These are phyloP conservation scores for Carollia perspicillata DNA, from an alignment of 2,113 vertebrate species.

Conservation along the genomic window DNA sequence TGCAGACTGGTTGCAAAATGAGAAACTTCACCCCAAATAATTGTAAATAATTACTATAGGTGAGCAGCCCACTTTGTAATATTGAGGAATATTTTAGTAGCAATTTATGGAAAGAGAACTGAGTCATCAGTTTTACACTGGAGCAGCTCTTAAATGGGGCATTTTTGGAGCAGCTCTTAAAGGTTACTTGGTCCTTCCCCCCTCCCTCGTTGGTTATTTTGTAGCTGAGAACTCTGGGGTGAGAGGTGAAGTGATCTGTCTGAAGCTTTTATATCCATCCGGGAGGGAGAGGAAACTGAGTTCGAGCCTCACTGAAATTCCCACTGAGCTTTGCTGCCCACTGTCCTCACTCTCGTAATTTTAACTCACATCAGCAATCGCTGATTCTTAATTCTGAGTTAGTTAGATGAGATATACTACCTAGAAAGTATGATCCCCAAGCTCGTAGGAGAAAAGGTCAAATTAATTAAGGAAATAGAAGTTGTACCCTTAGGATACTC, in stretches of 20 bases:
- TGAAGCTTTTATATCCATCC: background rate
- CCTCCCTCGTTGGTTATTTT: background rate
- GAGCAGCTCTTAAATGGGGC: background rate
- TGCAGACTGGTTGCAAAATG: background rate
- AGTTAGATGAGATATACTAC: background rate
- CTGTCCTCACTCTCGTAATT: background rate
- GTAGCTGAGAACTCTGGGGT: background rate
- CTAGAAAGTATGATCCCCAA: slow-evolving; percentile 16
- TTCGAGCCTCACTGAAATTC: background rate
- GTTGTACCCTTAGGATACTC: background rate
- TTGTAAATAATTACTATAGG: background rate
- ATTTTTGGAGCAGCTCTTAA: background rate
- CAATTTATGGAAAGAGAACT: background rate
- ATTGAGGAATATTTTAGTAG: background rate
- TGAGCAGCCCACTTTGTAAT: background rate
- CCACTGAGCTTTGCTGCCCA: background rate
- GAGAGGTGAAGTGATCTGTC: background rate
- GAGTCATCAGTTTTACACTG: background rate
- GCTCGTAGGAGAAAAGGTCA: slow-evolving; percentile 19
- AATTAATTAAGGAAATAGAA: slow-evolving; percentile 47
- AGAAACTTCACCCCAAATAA: background rate
- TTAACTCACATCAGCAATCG: background rate
- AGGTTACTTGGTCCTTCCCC: background rate
- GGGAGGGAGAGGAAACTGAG: background rate
- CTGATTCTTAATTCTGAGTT: background rate